These are phyloP conservation scores for Actinia tenebrosa DNA, from an alignment of 64 coral and sea anemone species.

Conservation along the genomic window DNA sequence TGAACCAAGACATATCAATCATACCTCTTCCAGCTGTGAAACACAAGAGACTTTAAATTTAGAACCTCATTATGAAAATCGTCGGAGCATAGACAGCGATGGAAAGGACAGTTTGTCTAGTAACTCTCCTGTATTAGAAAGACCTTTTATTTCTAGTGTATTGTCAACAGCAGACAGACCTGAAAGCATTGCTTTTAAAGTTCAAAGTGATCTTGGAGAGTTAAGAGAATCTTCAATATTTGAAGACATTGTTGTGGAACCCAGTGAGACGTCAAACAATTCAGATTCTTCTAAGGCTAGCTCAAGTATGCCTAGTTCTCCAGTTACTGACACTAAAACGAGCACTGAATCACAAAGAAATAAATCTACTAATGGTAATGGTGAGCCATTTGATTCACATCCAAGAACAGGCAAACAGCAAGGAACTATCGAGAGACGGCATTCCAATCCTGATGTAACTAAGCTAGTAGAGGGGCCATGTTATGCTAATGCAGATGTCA, in stretches of 20 bases:
- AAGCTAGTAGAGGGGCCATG: neutral
- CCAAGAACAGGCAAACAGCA: neutral
- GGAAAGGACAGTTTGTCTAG: neutral
- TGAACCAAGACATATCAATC: neutral
- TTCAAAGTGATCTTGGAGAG: neutral
- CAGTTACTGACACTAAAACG: conserved; percentile 15
- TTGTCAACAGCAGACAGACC: conserved; percentile 8
- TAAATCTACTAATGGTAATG: neutral
- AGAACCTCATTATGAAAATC: conserved; percentile 16
- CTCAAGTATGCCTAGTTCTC: neutral
- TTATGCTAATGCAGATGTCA: conserved; percentile 40
- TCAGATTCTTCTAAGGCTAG: conserved; percentile 24
- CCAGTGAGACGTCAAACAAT: conserved; percentile 20
- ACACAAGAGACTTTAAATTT: neutral
- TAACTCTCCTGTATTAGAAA: conserved; percentile 1
- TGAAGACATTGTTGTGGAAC: conserved; percentile 21
- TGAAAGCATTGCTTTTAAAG: neutral
- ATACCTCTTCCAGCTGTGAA: neutral
- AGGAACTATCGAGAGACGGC: neutral
- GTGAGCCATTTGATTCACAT: conserved; percentile 17
- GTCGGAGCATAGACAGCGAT: conserved; percentile 13
- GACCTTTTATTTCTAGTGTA: neutral
- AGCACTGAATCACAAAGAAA: conserved; percentile 2
- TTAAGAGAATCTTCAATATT: neutral
- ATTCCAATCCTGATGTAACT: conserved; percentile 7